phyloP scores from a whole-genome alignment of 2,888 invertebrate genomes.

The Tridacna gigas region DNA sequence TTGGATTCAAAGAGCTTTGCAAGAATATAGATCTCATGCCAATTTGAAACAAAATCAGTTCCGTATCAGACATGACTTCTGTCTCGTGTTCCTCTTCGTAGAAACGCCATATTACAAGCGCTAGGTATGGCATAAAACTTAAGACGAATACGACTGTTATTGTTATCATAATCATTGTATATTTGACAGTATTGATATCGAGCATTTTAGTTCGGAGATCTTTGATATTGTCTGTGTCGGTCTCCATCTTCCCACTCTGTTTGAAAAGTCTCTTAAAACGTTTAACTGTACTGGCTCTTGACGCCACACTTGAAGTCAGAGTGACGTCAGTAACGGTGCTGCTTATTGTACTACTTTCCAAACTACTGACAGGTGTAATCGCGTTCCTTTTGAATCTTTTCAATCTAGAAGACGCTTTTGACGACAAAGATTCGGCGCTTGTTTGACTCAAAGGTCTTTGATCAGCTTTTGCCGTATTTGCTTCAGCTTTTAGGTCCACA shows the following conservation, averaged over 20 bases:
- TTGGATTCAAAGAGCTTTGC: slow-evolving; percentile 65
- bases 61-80: slow-evolving; percentile 54
- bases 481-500: background rate
- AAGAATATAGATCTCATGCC: slow-evolving; percentile 65
- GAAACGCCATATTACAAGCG: slow-evolving; percentile 63
- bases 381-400: slow-evolving; percentile 15
- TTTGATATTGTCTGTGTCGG: slow-evolving; percentile 53
- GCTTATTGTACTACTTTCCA: background rate
- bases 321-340: slow-evolving; percentile 26
- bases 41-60: slow-evolving; percentile 63
- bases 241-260: slow-evolving; percentile 29
- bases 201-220: slow-evolving; percentile 62
- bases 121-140: slow-evolving; percentile 66
- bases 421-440: slow-evolving; percentile 1
- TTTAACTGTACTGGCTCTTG: slow-evolving; percentile 48
- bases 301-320: slow-evolving; percentile 40
- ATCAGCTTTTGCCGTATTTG: background rate
- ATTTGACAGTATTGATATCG: slow-evolving; percentile 61
- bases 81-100: slow-evolving; percentile 54
- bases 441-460: slow-evolving; percentile 8
- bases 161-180: slow-evolving; percentile 65
- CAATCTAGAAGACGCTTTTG: slow-evolving; percentile 13
- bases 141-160: slow-evolving; percentile 65
- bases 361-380: slow-evolving; percentile 1
- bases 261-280: slow-evolving; percentile 38